A percentile compares a stretch with the other conserved stretches of the same genome.
These are phyloP conservation scores for Acrocephalus kingi DNA, from an alignment of 2,113 vertebrate species.

Conservation along the genomic window DNA sequence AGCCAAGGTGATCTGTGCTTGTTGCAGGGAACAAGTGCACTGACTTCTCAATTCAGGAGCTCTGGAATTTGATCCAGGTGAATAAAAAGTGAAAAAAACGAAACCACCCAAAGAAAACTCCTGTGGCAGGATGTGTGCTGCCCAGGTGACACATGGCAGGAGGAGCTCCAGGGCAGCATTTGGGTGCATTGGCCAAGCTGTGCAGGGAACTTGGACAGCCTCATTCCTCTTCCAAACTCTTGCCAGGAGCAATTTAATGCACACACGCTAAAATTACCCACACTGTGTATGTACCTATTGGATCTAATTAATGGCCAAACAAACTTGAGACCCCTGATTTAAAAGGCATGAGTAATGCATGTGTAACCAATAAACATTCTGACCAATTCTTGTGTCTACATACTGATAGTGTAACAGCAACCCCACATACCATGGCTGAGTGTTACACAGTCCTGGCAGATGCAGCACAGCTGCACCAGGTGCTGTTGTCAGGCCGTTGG, in stretches of 20 bases:
- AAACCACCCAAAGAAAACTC: background rate
- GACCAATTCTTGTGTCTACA: background rate
- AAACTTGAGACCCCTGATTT: background rate
- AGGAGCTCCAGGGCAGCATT: background rate
- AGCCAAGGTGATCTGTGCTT: accelerated
- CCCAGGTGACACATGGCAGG: background rate
- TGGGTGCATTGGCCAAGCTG: background rate
- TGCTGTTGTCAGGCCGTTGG: background rate
- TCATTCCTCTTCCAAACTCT: background rate
- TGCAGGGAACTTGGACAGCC: background rate
- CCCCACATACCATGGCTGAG: background rate
- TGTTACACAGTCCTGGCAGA: background rate
- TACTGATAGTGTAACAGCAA: background rate
- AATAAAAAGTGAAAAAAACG: background rate
- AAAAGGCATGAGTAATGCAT: conserved; percentile 30
- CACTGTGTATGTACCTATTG: background rate
- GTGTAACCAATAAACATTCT: background rate
- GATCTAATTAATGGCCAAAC: background rate
- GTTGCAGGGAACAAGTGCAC: background rate
- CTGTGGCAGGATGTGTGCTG: background rate
- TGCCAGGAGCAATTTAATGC: background rate
- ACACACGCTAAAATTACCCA: background rate
- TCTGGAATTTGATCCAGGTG: background rate
- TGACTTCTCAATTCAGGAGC: background rate
- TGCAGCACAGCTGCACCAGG: background rate